Percentiles rank a stretch among this genome's conserved stretches.
Evolutionary conservation across 2,113 vertebrate genomes (phyloP).

Genomic region (Gobio gobio): DNA sequence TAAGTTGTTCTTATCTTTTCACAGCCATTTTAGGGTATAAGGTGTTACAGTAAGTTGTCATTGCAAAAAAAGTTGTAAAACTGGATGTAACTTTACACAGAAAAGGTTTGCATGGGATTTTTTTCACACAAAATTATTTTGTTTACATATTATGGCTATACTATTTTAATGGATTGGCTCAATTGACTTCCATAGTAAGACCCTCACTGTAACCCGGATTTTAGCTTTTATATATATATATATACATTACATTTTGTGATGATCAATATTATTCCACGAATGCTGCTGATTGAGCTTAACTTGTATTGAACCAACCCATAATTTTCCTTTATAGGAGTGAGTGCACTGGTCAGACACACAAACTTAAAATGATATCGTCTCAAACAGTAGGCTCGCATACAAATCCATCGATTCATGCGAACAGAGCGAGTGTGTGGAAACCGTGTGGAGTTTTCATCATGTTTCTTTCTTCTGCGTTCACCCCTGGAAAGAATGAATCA

Average conservation of each 20-base stretch:
- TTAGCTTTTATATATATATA: background rate
- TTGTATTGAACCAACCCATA: background rate
- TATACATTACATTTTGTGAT: background rate
- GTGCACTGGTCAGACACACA: background rate
- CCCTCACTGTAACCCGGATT: background rate
- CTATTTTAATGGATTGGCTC: background rate
- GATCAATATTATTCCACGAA: background rate
- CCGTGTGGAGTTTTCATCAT: background rate
- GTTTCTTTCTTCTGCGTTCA: slow-evolving; percentile 16
- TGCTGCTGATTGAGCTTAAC: background rate
- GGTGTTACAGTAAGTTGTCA: too few relatives aligned
- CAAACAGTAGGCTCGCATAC: background rate
- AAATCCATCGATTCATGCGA: background rate
- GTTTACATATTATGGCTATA: background rate
- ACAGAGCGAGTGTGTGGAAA: background rate
- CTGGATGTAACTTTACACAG: background rate
- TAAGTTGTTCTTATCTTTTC: background rate
- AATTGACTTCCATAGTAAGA: background rate
- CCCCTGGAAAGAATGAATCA: slow-evolving; percentile 65
- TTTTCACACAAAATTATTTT: background rate
- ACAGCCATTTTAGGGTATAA: background rate
- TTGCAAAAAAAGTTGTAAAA: background rate
- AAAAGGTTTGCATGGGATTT: background rate
- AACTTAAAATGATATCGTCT: background rate
- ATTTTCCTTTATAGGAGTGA: background rate